Conservation (phyloP, 2,888 invertebrate genomes). For the Ariolimax columbianus region DNA sequence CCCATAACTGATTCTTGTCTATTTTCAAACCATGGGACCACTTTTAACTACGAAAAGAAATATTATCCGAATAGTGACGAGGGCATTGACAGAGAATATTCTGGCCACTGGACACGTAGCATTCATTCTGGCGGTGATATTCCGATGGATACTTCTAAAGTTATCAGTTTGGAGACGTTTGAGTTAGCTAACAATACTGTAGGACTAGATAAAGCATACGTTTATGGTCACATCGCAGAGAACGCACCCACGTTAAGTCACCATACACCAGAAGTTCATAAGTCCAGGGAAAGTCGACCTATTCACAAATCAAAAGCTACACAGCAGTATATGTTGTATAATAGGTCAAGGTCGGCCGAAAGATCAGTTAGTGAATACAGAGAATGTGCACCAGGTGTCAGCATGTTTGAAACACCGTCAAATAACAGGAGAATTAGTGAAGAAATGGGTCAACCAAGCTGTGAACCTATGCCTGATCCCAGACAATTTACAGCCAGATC, state of each 20-base stretch:
- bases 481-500: background rate
- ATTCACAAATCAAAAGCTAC: background rate
- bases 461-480: background rate
- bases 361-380: background rate
- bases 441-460: background rate
- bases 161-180: no score
- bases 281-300: background rate
- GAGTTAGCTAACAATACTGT: background rate
- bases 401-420: background rate
- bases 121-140: background rate
- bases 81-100: background rate
- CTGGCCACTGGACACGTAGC: background rate
- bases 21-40: background rate
- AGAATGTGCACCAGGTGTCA: background rate
- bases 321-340: background rate
- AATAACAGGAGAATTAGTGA: background rate
- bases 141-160: background rate
- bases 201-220: background rate
- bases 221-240: background rate
- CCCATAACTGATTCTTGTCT: background rate
- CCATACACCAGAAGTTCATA: background rate
- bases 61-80: background rate
- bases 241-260: no score
- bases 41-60: background rate
- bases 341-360: constrained; percentile 40